Conservation (phyloP, 1,140 invertebrate genomes). For the Rhizoglyphus robini region DNA sequence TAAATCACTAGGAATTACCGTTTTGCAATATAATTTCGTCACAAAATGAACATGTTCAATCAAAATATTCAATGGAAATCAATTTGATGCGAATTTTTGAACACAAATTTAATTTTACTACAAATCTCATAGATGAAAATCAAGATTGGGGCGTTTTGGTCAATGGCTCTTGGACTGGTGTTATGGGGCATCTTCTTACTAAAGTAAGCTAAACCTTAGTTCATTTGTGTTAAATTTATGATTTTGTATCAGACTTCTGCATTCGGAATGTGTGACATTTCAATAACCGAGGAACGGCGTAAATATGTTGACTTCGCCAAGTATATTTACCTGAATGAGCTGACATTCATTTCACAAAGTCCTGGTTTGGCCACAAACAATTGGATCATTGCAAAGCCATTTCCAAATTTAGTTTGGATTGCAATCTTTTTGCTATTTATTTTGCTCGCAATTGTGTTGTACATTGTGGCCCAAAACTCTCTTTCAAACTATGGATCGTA, state of each 20-base stretch:
- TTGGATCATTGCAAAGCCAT: background rate
- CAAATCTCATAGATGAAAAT: background rate
- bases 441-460: no score
- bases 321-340: background rate
- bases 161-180: background rate
- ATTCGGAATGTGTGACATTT: background rate
- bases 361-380: background rate
- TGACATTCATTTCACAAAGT: background rate
- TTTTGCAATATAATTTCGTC: conserved; percentile 1
- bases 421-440: background rate
- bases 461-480: no score
- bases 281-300: background rate
- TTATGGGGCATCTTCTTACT: background rate
- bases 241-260: no score
- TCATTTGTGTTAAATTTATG: no score
- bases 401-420: background rate
- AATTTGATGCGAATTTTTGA: background rate
- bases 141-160: background rate
- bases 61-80: background rate
- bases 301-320: background rate
- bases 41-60: background rate
- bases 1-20: background rate
- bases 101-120: background rate
- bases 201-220: background rate
- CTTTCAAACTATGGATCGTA: no score